Percentiles rank a stretch among this genome's conserved stretches.
Conservation (phyloP, 1,140 invertebrate genomes). For the Helicorthomorpha holstii region DNA sequence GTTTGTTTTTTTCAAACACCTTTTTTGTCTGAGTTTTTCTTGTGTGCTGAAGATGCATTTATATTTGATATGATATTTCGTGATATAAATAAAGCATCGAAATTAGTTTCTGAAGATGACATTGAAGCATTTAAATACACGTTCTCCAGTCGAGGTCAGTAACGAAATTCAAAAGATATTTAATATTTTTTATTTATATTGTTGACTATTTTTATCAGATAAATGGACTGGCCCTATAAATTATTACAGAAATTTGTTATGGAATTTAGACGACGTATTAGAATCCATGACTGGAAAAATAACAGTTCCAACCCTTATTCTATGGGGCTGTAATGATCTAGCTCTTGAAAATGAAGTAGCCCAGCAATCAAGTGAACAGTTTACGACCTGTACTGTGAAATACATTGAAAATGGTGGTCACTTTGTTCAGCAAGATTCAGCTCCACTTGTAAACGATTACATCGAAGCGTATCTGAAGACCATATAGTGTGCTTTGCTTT, state of each 20-base stretch:
- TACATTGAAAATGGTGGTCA: slow-evolving; percentile 47
- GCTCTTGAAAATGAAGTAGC: slow-evolving; percentile 40
- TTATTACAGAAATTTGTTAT: slow-evolving; percentile 45
- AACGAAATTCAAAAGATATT: too few relatives aligned
- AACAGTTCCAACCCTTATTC: slow-evolving; percentile 36
- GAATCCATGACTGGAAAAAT: too few relatives aligned
- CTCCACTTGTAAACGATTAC: slow-evolving; percentile 43
- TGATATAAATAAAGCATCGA: slow-evolving; percentile 27
- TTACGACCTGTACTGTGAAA: slow-evolving; percentile 43
- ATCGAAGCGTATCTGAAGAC: too few relatives aligned
- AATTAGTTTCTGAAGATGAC: slow-evolving; percentile 23
- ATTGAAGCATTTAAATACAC: slow-evolving; percentile 59
- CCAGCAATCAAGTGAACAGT: slow-evolving; percentile 43
- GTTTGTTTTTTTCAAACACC: slow-evolving; percentile 54
- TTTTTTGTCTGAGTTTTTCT: slow-evolving; percentile 44
- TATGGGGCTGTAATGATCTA: slow-evolving; percentile 45
- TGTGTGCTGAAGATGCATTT: slow-evolving; percentile 41
- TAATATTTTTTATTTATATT: slow-evolving; percentile 5
- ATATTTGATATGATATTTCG: slow-evolving; percentile 40
- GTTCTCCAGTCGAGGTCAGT: too few relatives aligned
- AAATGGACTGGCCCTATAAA: slow-evolving; percentile 62
- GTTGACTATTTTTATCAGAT: slow-evolving; percentile 31
- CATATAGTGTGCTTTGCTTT: too few relatives aligned
- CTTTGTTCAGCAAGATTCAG: slow-evolving; percentile 57
- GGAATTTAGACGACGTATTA: slow-evolving; percentile 22